These are phyloP conservation scores for Patella depressa DNA, from an alignment of 2,888 invertebrate genomes.

Conservation along the genomic window DNA sequence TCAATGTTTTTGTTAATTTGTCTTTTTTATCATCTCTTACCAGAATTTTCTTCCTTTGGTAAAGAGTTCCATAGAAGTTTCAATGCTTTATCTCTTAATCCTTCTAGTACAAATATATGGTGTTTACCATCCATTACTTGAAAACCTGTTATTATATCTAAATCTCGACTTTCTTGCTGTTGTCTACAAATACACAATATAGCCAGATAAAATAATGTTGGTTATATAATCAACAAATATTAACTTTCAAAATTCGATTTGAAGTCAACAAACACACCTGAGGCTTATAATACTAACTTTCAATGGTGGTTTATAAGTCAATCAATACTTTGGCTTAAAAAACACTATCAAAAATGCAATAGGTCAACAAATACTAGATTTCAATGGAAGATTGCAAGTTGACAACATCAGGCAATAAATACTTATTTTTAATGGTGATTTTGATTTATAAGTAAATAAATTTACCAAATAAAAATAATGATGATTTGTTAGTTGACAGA, in stretches of 20 bases:
- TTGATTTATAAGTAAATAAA: not conserved
- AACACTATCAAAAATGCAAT: not conserved
- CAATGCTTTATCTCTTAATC: conserved; percentile 62
- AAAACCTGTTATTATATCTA: conserved; percentile 70
- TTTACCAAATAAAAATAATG: not conserved
- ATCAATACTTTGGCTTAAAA: not conserved
- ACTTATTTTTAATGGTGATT: not conserved
- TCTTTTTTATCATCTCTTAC: conserved; percentile 33
- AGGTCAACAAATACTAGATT: too few species aligned
- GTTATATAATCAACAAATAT: too few species aligned
- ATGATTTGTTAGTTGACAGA: not conserved
- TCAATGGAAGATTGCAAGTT: too few species aligned
- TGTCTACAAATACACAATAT: conserved; percentile 49
- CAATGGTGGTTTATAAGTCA: too few species aligned
- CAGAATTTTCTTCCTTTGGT: conserved; percentile 60
- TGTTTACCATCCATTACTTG: conserved; percentile 66
- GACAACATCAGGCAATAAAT: not conserved
- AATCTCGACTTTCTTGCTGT: conserved; percentile 60
- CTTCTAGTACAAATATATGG: conserved; percentile 69
- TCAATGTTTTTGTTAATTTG: too few species aligned
- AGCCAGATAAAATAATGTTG: not conserved
- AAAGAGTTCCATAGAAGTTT: conserved; percentile 59
- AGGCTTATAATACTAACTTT: too few species aligned
- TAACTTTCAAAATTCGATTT: too few species aligned
- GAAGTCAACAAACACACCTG: too few species aligned